A percentile compares a stretch with the other conserved stretches of the same genome.
Evolutionary conservation across 2,888 invertebrate species (phyloP).

Genomic region (Drosophila neonasuta): DNA sequence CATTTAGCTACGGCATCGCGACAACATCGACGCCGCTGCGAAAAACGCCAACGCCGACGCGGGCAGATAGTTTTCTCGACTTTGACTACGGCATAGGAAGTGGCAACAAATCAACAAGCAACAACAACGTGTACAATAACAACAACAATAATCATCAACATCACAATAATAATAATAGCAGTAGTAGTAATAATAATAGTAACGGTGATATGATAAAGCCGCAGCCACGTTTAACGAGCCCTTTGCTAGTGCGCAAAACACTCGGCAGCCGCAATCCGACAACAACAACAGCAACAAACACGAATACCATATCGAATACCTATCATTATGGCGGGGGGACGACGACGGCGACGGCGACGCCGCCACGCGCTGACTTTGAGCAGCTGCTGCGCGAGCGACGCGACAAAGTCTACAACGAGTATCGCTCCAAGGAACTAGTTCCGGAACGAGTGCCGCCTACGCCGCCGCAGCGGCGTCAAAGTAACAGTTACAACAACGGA

Average conservation of each 20-base stretch:
- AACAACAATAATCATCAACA: conserved; percentile 26
- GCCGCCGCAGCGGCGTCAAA: conserved; percentile 54
- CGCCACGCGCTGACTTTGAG: conserved; percentile 82
- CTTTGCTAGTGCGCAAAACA: conserved; percentile 91
- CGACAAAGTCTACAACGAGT: conserved; percentile 80
- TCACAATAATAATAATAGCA: conserved; percentile 29
- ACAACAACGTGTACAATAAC: conserved; percentile 29
- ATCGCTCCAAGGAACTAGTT: conserved; percentile 42
- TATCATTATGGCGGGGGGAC: conserved; percentile 54
- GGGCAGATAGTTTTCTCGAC: conserved; percentile 72
- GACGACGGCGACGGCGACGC: conserved; percentile 54
- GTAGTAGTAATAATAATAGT: conserved; percentile 31
- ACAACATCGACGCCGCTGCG: conserved; percentile 77
- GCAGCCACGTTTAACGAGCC: conserved; percentile 90
- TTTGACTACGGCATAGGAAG: conserved; percentile 56
- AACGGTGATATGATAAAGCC: conserved; percentile 85
- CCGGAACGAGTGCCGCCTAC: conserved; percentile 60
- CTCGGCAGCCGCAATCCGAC: conserved; percentile 79
- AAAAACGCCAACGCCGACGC: conserved; percentile 72
- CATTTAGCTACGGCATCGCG: conserved; percentile 91
- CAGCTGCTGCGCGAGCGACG: conserved; percentile 82
- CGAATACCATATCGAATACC: conserved; percentile 64
- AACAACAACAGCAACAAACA: conserved; percentile 25
- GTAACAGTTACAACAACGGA: conserved; percentile 26
- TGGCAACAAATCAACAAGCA: conserved; percentile 15